A percentile compares a stretch with the other conserved stretches of the same genome.
These are phyloP conservation scores for Drosophila neotestacea DNA, from an alignment of 2,888 invertebrate species.

Conservation along the genomic window DNA sequence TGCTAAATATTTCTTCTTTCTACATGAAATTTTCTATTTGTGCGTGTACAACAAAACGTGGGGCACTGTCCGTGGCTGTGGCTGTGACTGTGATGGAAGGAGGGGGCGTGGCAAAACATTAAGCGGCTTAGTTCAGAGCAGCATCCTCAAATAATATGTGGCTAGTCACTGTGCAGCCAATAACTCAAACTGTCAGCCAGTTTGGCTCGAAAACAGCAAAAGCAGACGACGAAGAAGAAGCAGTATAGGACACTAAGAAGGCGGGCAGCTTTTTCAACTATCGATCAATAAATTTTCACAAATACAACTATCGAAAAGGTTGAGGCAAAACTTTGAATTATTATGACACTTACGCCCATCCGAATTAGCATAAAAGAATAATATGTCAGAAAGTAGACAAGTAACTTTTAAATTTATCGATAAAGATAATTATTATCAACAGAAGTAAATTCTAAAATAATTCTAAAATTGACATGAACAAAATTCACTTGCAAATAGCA, in stretches of 20 bases:
- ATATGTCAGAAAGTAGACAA: too few species aligned
- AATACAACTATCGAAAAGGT: too few species aligned
- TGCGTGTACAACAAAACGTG: slow-evolving; percentile 53
- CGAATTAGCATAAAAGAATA: too few species aligned
- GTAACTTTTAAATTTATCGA: too few species aligned
- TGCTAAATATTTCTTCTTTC: slow-evolving; percentile 68
- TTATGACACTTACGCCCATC: too few species aligned
- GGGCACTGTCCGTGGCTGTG: slow-evolving; percentile 4
- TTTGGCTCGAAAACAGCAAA: slow-evolving; percentile 9
- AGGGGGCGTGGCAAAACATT: slow-evolving; percentile 39
- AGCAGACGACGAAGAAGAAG: background rate
- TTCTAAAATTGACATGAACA: too few species aligned
- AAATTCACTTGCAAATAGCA: too few species aligned
- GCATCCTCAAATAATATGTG: slow-evolving; percentile 41
- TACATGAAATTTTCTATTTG: slow-evolving; percentile 72
- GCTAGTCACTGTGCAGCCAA: slow-evolving; percentile 47
- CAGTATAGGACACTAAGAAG: background rate
- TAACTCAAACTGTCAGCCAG: slow-evolving; percentile 66
- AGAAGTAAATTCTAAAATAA: too few species aligned
- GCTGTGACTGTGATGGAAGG: background rate
- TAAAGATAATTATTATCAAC: too few species aligned
- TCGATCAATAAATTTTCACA: background rate
- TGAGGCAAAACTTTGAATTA: too few species aligned
- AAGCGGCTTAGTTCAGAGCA: slow-evolving; percentile 66
- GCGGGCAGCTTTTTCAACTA: background rate